A percentile compares a stretch with the other conserved stretches of the same genome.
Evolutionary conservation across 2,797 vertebrate species (phyloP).

Genomic region (Australoheros facetus): DNA sequence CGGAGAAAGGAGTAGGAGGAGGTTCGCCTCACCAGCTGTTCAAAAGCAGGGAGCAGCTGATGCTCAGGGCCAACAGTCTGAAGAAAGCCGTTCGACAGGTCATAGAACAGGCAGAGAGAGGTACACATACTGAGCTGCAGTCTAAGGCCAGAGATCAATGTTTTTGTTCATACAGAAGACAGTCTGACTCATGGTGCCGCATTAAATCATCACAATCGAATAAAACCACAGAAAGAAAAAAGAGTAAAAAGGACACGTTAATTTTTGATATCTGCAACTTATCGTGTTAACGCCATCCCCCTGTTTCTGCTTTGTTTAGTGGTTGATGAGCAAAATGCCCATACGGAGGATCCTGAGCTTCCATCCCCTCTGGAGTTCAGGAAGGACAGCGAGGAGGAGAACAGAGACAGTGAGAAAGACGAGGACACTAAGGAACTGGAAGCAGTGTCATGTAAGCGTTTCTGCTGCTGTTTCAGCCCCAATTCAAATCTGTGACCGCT

Average conservation of each 20-base stretch:
- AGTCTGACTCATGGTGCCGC: not conserved
- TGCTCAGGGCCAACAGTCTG: conserved; percentile 95
- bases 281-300: not conserved
- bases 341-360: conserved; percentile 85
- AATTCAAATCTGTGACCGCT: not conserved
- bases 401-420: conserved; percentile 90
- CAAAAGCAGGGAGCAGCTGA: conserved; percentile 89
- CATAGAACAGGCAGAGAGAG: conserved; percentile 95
- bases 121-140: conserved; percentile 60
- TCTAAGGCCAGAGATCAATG: not conserved
- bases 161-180: not conserved
- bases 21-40: conserved; percentile 81
- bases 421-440: conserved; percentile 91
- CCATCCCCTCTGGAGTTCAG: conserved; percentile 84
- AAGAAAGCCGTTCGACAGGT: conserved; percentile 97
- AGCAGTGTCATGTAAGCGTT: conserved; percentile 80
- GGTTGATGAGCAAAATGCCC: conserved; percentile 92
- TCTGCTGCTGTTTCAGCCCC: not conserved
- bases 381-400: conserved; percentile 89
- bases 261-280: not conserved
- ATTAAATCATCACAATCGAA: not conserved
- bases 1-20: conserved; percentile 73
- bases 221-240: not conserved
- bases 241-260: not conserved
- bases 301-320: conserved; percentile 69